Base-by-base conservation (phyloP, 2,888 invertebrate genomes). In the Leptopterna dolabrata region DNA sequence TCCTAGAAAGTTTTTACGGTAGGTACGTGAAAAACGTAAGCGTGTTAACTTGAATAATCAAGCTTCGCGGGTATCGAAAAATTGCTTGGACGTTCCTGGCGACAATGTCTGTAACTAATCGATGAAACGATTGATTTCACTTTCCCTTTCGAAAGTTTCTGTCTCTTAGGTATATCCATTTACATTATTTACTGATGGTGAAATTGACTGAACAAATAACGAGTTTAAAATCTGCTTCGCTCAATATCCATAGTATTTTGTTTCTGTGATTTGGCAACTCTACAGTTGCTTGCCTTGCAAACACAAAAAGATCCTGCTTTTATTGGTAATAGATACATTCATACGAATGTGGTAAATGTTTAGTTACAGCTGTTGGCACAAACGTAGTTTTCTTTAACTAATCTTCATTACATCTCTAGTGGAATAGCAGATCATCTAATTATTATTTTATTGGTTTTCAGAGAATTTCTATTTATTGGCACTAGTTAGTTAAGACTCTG, bases 1-100 rank as follows among this genome's bases (percentile, higher is more conserved):
- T 24, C 63, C 63, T 63, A 63, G 63, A 63, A 63, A 63, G 63
- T 63, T 63, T 63, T 63, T 24, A 63, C 63, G 63, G 63, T 55
- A 9, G 14, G 14, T 51, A 63, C 63, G 63, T 55, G 55, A 24
- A 55, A 55, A 55, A 55, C 19, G 55, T 55, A 55, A 55, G 55
- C 19, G 55, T 63, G 63, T 24, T 19, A 63, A 63, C 63, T 63
- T 63, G 63, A 63, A 19, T 19, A 63, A 63, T 63, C 63, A 63
- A 63, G 24, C 27, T 63, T 63, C 63, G 27, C 9, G 24, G 63
- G 24, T 55, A 1, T 55, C 19, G 55, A 24, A 24, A 63, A 63
- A 63, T 63, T 24, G 24, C 63, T 63, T 63, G 63, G 63, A 63
- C 24, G 63, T 63, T 63, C 19, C 24, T 19, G 24, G 63, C 19